Percentiles rank a stretch among this genome's conserved stretches.
Evolutionary conservation across 2,113 vertebrate species (phyloP).

Genomic region (Garra rufa): DNA sequence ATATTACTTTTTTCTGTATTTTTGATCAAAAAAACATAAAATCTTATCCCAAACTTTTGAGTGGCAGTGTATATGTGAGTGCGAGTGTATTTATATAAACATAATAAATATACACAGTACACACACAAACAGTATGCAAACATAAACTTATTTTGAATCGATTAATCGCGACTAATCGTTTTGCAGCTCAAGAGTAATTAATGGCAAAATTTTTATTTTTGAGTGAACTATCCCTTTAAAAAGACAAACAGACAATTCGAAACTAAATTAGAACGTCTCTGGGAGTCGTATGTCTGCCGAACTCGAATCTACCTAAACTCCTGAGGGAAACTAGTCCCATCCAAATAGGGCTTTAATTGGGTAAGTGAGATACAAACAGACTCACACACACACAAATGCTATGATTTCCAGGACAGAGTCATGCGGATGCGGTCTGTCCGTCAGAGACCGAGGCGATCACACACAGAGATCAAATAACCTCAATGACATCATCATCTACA

Average conservation of each 20-base stretch:
- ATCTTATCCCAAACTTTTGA: too few species aligned
- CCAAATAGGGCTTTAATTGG: slow-evolving; percentile 2
- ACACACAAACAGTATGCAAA: too few species aligned
- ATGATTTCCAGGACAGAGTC: not conserved
- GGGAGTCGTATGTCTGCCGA: not conserved
- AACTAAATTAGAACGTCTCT: not conserved
- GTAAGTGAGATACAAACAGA: not conserved
- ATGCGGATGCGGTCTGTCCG: not conserved
- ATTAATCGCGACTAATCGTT: too few species aligned
- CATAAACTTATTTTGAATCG: too few species aligned
- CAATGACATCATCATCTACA: slow-evolving; percentile 36
- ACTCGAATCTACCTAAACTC: not conserved
- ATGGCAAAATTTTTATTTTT: too few species aligned
- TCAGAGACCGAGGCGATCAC: not conserved
- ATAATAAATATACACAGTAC: too few species aligned
- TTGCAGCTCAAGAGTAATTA: too few species aligned
- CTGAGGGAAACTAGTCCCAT: slow-evolving; percentile 1
- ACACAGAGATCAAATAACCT: slow-evolving; percentile 15
- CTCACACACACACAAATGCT: not conserved
- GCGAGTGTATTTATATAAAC: too few species aligned
- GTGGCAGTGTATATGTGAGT: too few species aligned
- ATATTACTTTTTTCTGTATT: too few species aligned
- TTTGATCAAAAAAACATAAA: too few species aligned
- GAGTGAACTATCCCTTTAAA: too few species aligned
- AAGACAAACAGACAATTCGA: not conserved